phyloP scores from a whole-genome alignment of 2,888 invertebrate species.

The Brassicogethes aeneus region DNA sequence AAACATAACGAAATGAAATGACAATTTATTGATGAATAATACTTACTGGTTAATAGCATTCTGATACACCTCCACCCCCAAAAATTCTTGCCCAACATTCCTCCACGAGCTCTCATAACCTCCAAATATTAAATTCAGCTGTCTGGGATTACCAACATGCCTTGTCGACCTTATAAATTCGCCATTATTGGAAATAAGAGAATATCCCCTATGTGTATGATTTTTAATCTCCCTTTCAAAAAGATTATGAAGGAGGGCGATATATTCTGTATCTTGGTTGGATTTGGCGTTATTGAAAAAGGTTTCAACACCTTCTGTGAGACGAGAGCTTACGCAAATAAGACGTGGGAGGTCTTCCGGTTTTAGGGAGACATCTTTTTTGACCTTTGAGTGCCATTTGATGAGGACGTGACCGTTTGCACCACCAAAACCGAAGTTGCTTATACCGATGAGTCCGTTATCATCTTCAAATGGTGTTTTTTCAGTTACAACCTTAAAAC shows the following conservation, averaged over 20 bases:
- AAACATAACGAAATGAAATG: no score
- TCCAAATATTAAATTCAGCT: slow-evolving; percentile 29
- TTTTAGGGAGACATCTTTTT: slow-evolving; percentile 14
- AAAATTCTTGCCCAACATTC: slow-evolving; percentile 70
- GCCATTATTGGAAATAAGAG: slow-evolving; percentile 41
- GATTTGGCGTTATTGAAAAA: not conserved
- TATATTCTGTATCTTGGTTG: slow-evolving; percentile 24
- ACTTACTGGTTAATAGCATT: slow-evolving; percentile 55
- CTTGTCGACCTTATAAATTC: slow-evolving; percentile 16
- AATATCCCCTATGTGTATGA: slow-evolving; percentile 69
- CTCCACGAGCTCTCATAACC: slow-evolving; percentile 89
- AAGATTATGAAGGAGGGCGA: slow-evolving; percentile 27
- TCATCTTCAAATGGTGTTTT: slow-evolving; percentile 44
- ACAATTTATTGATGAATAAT: no score
- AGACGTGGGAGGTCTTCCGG: slow-evolving; percentile 32
- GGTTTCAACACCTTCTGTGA: not conserved
- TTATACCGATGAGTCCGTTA: slow-evolving; percentile 30
- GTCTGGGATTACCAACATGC: not conserved
- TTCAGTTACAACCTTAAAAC: slow-evolving; percentile 41
- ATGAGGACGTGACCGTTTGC: slow-evolving; percentile 44
- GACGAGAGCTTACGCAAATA: slow-evolving; percentile 28
- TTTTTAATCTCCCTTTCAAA: slow-evolving; percentile 42
- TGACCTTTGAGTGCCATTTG: slow-evolving; percentile 36
- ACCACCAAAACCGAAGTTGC: slow-evolving; percentile 63
- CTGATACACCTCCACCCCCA: slow-evolving; percentile 65